Base-by-base conservation (phyloP, 1,140 invertebrate genomes). In the Lysiphlebus fabarum region DNA sequence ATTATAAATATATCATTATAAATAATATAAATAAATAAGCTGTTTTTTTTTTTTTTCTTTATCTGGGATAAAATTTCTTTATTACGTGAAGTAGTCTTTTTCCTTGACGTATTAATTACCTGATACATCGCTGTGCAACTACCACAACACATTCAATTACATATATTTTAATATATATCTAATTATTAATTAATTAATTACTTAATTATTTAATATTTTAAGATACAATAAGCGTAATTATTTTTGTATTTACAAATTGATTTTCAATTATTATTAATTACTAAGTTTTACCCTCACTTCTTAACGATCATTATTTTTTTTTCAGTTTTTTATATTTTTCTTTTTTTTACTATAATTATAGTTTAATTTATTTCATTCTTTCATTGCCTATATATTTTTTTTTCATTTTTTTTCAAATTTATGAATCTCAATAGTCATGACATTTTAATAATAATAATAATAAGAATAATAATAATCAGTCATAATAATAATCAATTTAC, bases 191-290 rank as follows among this genome's bases (percentile, higher is more conserved):
- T 26, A 26, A 26, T 78, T 74, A 77, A 75, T 76, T 73, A 75
- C 73, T 79, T 77, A 76, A 75, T 77, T 70, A 76, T 69, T 73
- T 79, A 78, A 75, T 76, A 75, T 69, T 79, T 78, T 77, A 74
- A 79, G 77, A 75, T 79, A 79, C 73, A 79, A 68, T 79, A 79
- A 79, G 77, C 77, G 76, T 79, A 79, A 78, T 79, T 79, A 77
- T 77, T 76, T 77, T 73, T 78, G 76, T 77, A 77, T 78, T 70
- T 77, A 77, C 75, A 78, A 74, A 53, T 40, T 59, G 42, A 72
- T 73, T 75, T 26, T 26, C 4, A 26, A 26, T 26, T 26, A 1
- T 26, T 26, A 26, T 26, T 26, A 26, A 26, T 26, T 26, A 26
- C 17, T 26, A 26, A 26, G 17, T 26, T 26, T 26, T 26, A 26